Evolutionary conservation across 2,888 invertebrate genomes (phyloP).

Genomic region (Agonopterix alstromeriana): DNA sequence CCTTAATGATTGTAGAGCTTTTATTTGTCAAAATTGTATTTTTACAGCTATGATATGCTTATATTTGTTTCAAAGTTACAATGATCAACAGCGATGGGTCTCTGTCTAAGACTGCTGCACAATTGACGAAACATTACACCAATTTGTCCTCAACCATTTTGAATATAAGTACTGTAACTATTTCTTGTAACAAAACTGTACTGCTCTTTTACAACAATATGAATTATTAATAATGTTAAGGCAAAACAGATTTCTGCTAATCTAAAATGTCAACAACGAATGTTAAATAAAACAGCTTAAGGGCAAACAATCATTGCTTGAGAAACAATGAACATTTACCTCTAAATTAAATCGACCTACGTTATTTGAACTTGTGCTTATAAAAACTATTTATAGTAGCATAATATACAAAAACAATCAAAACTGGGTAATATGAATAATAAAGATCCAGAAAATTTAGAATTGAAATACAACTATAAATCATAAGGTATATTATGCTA

Average conservation of each 20-base stretch:
- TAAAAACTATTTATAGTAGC: conserved; percentile 48
- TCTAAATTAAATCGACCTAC: conserved; percentile 72
- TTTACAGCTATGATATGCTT: conserved; percentile 97
- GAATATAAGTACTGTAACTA: conserved; percentile 53
- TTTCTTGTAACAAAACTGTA: conserved; percentile 61
- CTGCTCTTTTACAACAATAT: conserved; percentile 65
- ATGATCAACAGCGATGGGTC: conserved; percentile 76
- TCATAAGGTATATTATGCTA: conserved; percentile 37
- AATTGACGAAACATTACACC: conserved; percentile 67
- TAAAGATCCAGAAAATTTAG: too few species aligned
- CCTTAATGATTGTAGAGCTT: conserved; percentile 78
- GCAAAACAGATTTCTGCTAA: conserved; percentile 72
- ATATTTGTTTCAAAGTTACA: conserved; percentile 83
- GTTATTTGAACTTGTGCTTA: conserved; percentile 74
- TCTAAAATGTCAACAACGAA: conserved; percentile 75
- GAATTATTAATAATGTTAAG: conserved; percentile 69
- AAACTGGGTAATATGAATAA: background rate
- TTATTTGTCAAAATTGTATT: conserved; percentile 89
- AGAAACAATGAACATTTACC: conserved; percentile 50
- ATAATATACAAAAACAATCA: conserved; percentile 31
- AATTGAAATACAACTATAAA: background rate
- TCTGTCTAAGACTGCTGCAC: conserved; percentile 55
- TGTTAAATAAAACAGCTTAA: conserved; percentile 73
- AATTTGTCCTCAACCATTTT: conserved; percentile 51
- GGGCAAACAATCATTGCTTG: conserved; percentile 40